Evolutionary conservation across 2,888 invertebrate species (phyloP).

Genomic region (Meghimatium bilineatum): DNA sequence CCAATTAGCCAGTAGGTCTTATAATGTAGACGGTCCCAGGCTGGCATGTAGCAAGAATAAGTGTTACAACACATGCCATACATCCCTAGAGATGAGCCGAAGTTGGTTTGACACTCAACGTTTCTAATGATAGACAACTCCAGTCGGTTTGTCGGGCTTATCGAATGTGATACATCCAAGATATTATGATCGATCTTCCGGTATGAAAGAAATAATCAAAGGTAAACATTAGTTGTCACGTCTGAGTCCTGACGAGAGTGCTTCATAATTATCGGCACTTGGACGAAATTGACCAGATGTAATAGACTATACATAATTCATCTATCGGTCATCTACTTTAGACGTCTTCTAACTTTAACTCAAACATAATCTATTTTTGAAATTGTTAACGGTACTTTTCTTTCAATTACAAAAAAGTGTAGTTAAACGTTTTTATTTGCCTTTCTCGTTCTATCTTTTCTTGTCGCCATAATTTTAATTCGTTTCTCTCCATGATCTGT

Average conservation of each 20-base stretch:
- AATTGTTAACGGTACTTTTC: too few relatives aligned
- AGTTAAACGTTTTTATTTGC: too few relatives aligned
- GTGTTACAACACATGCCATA: background rate
- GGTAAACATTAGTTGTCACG: background rate
- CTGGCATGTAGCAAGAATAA: background rate
- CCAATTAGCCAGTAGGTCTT: too few relatives aligned
- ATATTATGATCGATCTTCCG: background rate
- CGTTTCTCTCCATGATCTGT: too few relatives aligned
- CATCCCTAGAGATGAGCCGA: background rate
- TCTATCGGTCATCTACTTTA: background rate
- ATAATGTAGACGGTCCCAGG: too few relatives aligned
- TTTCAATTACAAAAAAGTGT: too few relatives aligned
- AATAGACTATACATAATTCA: too few relatives aligned
- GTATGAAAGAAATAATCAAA: constrained; percentile 2
- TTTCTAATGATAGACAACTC: background rate
- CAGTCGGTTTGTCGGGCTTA: background rate
- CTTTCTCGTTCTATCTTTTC: too few relatives aligned
- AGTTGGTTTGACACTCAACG: too few relatives aligned
- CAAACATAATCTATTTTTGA: too few relatives aligned
- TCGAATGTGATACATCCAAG: background rate
- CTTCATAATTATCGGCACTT: background rate
- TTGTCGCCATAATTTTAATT: too few relatives aligned
- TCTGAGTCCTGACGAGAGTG: background rate
- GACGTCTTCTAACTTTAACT: too few relatives aligned
- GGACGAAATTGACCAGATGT: background rate